phyloP scores from a whole-genome alignment of 2,113 vertebrate species.

The Crotalus tigris region DNA sequence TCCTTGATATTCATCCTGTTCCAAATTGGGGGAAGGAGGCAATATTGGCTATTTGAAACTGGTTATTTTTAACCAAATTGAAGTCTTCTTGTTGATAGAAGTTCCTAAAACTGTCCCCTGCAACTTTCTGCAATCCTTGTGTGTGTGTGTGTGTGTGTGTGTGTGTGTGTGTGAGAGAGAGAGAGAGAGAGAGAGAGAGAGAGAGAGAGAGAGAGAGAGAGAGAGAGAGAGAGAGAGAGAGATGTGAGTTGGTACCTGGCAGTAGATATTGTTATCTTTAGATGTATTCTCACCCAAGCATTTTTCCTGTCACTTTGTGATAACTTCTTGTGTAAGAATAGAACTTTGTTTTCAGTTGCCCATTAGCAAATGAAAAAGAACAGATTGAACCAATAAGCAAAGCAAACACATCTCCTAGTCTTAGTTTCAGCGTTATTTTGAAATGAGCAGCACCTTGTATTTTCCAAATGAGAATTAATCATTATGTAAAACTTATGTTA shows the following conservation, averaged over 20 bases:
- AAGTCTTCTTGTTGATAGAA: neutral
- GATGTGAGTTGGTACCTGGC: neutral
- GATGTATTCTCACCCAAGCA: neutral
- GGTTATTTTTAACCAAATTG: neutral
- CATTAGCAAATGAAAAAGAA: neutral
- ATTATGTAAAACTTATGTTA: neutral
- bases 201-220: neutral
- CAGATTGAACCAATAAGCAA: neutral
- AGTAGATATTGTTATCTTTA: neutral
- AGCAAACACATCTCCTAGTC: conserved; percentile 1
- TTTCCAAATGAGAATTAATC: conserved; percentile 16
- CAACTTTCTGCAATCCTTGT: neutral
- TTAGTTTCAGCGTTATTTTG: conserved; percentile 20
- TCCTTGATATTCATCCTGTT: neutral
- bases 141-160: neutral
- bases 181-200: neutral
- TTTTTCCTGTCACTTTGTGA: neutral
- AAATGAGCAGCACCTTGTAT: neutral
- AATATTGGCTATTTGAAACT: neutral
- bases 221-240: neutral
- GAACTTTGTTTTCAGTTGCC: conserved; percentile 12
- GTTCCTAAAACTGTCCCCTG: neutral
- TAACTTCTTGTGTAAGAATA: neutral
- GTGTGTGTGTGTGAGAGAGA: neutral
- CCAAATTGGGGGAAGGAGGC: neutral